phyloP scores from a whole-genome alignment of 2,797 vertebrate genomes.

The Enteromius afrohamiltoni region DNA sequence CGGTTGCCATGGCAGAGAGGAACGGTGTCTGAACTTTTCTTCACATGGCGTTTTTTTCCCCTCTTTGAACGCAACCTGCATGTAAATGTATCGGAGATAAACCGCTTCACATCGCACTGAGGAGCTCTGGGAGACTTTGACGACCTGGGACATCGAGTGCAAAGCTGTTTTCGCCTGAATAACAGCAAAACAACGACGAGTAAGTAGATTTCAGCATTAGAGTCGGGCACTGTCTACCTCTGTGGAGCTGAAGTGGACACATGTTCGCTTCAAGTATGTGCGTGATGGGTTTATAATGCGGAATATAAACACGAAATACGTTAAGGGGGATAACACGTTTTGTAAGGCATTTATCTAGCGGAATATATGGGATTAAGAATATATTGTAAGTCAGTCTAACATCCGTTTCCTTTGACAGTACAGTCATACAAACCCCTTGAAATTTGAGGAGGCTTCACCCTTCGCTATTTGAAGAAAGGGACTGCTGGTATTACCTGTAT shows the following conservation, averaged over 20 bases:
- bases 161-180: not conserved
- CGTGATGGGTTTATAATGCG: not conserved
- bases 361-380: too few species aligned
- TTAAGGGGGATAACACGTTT: not conserved
- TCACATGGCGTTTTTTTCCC: slow-evolving; percentile 18
- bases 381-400: slow-evolving; percentile 12
- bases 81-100: not conserved
- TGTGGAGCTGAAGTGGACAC: not conserved
- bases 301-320: not conserved
- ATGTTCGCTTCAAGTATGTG: not conserved
- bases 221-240: not conserved
- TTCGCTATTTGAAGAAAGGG: not conserved
- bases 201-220: slow-evolving; percentile 14
- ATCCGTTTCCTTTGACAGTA: slow-evolving; percentile 26
- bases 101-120: not conserved
- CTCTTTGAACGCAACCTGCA: slow-evolving; percentile 15
- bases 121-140: not conserved
- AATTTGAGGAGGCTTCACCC: not conserved
- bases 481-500: not conserved
- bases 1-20: slow-evolving; percentile 58
- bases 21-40: slow-evolving; percentile 41
- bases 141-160: slow-evolving; percentile 16
- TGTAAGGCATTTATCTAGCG: not conserved
- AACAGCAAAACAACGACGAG: not conserved
- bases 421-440: not conserved